Conservation (phyloP, 92 coral and sea anemone species). For the Porites cylindrica region DNA sequence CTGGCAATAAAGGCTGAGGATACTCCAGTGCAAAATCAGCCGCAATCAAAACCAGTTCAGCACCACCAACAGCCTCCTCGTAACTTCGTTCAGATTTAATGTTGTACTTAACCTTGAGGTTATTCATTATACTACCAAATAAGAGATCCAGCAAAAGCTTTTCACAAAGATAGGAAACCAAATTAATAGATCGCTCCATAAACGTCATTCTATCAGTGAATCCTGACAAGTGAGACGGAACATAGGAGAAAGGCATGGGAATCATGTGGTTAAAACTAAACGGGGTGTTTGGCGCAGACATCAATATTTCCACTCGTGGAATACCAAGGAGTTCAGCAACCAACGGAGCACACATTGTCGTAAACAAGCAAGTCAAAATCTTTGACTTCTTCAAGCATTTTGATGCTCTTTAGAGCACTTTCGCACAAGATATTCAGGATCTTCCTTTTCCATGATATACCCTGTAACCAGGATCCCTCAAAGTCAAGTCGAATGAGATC, state of each 20-base stretch:
- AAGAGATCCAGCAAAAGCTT: not conserved
- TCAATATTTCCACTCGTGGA: conserved; percentile 19
- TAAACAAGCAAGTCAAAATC: conserved; percentile 43
- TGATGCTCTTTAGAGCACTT: conserved; percentile 31
- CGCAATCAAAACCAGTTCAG: conserved; percentile 54
- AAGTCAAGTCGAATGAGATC: not conserved
- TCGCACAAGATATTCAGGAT: conserved; percentile 21
- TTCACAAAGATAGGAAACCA: not conserved
- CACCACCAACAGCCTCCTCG: conserved; percentile 40
- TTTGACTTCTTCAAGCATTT: conserved; percentile 41
- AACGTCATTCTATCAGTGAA: conserved; percentile 17
- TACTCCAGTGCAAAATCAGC: conserved; percentile 65
- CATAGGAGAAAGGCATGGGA: conserved; percentile 41
- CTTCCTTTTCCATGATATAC: not conserved
- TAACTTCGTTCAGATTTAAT: conserved; percentile 45
- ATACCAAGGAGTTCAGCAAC: conserved; percentile 17
- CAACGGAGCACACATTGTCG: conserved; percentile 22
- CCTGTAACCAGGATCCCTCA: not conserved
- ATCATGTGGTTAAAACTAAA: not conserved
- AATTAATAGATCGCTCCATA: conserved; percentile 13
- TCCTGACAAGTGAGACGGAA: conserved; percentile 6
- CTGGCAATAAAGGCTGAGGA: conserved; percentile 69
- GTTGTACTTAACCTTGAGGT: not conserved
- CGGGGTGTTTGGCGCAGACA: not conserved
- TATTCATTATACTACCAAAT: not conserved